Conservation (phyloP, 1,140 invertebrate genomes). For the Oppia nitens region DNA sequence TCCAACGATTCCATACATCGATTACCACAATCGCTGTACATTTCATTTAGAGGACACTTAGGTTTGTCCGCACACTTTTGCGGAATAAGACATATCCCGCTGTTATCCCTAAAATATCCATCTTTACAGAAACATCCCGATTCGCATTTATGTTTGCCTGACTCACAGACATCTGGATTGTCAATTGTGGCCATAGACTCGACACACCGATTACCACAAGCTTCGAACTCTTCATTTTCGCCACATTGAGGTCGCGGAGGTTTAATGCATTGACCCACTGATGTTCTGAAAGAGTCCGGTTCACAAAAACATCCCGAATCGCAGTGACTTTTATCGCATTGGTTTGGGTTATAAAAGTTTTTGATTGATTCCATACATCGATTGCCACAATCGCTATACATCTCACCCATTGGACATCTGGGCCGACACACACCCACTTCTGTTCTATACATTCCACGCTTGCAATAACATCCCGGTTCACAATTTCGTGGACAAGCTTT, state of each 20-base stretch:
- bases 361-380: background rate
- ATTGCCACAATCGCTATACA: background rate
- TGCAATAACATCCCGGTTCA: slow-evolving; percentile 13
- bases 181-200: background rate
- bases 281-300: background rate
- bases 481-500: slow-evolving; percentile 8
- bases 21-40: no score
- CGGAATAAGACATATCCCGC: background rate
- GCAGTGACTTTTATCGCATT: background rate
- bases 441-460: slow-evolving; percentile 2
- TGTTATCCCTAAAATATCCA: background rate
- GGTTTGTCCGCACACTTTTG: no score
- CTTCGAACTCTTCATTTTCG: background rate
- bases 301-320: background rate
- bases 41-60: no score
- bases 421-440: slow-evolving; percentile 10
- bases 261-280: background rate
- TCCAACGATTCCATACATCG: no score
- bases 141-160: no score
- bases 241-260: background rate
- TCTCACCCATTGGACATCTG: background rate
- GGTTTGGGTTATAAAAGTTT: background rate
- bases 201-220: background rate
- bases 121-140: background rate
- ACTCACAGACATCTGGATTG: background rate